Evolutionary conservation across 2,797 vertebrate species (phyloP).

Genomic region (Tenualosa ilisha): DNA sequence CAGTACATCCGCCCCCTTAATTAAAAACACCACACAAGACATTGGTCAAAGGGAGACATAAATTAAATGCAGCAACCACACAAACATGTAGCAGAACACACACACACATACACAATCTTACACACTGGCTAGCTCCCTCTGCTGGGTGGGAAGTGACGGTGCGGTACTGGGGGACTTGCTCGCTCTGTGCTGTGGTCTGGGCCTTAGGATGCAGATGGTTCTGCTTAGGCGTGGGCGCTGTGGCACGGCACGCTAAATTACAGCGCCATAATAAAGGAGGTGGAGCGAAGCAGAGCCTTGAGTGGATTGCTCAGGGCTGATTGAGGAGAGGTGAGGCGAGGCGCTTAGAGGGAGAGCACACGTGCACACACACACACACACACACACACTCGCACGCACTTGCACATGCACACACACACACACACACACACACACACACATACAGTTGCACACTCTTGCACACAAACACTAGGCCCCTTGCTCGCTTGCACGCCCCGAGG

Average conservation of each 20-base stretch:
- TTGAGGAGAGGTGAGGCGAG: conserved; percentile 50
- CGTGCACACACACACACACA: no score
- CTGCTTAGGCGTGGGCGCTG: conserved; percentile 58
- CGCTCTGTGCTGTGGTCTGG: not conserved
- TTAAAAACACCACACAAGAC: not conserved
- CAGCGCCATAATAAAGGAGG: conserved; percentile 58
- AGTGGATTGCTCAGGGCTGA: conserved; percentile 54
- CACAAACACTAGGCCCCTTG: not conserved
- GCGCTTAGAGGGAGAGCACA: not conserved
- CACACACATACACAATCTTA: not conserved
- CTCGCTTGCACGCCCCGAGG: not conserved
- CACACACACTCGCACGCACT: not conserved
- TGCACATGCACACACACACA: not conserved
- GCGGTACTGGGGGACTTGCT: not conserved
- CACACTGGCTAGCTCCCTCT: conserved; percentile 44
- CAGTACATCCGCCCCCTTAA: not conserved
- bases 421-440: conserved; percentile 1
- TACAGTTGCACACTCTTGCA: not conserved
- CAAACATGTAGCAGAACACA: not conserved
- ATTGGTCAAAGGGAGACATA: not conserved
- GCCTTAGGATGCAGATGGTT: conserved; percentile 65
- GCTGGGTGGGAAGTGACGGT: conserved; percentile 43
- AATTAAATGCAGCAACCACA: not conserved
- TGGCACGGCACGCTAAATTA: conserved; percentile 59
- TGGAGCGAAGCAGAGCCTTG: conserved; percentile 46